A percentile compares a stretch with the other conserved stretches of the same genome.
phyloP scores from a whole-genome alignment of 2,113 vertebrate species.

The Leucopsar rothschildi region DNA sequence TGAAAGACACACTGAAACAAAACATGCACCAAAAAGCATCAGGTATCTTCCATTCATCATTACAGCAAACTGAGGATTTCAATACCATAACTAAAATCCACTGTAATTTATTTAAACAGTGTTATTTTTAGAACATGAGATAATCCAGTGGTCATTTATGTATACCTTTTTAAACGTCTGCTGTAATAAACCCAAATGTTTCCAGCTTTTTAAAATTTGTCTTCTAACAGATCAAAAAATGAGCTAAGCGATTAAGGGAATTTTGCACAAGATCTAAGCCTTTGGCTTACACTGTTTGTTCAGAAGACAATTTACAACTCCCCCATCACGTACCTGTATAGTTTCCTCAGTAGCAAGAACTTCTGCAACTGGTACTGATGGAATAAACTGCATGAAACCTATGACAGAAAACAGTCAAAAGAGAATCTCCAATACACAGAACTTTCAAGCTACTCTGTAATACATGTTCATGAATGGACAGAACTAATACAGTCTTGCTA shows the following conservation, averaged over 20 bases:
- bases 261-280: background rate
- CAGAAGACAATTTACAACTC: background rate
- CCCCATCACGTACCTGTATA: constrained; percentile 82
- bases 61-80: background rate
- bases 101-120: background rate
- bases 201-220: background rate
- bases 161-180: background rate
- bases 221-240: background rate
- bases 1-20: background rate
- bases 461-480: background rate
- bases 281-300: background rate
- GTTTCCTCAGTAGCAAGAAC: constrained; percentile 96
- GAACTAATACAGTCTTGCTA: background rate
- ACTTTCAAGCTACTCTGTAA: background rate
- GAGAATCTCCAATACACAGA: accelerated
- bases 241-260: background rate
- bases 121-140: background rate
- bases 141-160: background rate
- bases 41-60: background rate
- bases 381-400: constrained; percentile 99
- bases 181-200: background rate
- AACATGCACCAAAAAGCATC: background rate
- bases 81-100: background rate
- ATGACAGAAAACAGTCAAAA: background rate
- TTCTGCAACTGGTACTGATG: constrained; percentile 96